Conservation (phyloP, 2,797 vertebrate species). For the Corythornis leucogaster region DNA sequence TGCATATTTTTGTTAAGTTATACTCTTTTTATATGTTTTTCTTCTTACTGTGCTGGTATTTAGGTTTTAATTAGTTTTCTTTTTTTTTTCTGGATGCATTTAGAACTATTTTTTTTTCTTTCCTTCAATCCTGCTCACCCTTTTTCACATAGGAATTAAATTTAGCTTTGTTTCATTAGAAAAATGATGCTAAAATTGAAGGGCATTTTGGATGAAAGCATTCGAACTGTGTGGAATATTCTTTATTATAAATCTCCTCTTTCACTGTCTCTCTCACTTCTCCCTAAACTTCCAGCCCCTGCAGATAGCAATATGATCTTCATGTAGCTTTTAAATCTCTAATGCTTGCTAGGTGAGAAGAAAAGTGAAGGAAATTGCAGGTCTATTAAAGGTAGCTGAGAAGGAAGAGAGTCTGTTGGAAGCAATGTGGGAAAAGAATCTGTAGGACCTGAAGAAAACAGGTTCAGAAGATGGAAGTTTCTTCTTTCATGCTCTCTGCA, state of each 20-base stretch:
- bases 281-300: background rate
- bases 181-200: background rate
- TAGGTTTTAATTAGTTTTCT: background rate
- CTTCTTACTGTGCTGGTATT: background rate
- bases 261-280: background rate
- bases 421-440: background rate
- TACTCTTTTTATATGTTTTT: background rate
- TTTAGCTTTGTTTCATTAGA: background rate
- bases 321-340: background rate
- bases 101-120: background rate
- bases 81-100: background rate
- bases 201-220: background rate
- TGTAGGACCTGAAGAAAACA: background rate
- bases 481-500: background rate
- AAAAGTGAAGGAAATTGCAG: constrained; percentile 60
- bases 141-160: background rate
- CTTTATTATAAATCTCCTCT: background rate
- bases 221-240: background rate
- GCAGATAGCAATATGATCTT: constrained; percentile 3
- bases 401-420: constrained; percentile 2
- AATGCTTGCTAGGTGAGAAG: constrained; percentile 54
- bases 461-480: background rate
- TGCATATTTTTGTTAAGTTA: background rate
- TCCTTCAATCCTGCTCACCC: background rate
- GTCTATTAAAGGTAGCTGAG: constrained; percentile 24